Evolutionary conservation across 2,797 vertebrate genomes (phyloP), one percentile per base, ranked within the genome.

Genomic region (Botia almorhae): DNA sequence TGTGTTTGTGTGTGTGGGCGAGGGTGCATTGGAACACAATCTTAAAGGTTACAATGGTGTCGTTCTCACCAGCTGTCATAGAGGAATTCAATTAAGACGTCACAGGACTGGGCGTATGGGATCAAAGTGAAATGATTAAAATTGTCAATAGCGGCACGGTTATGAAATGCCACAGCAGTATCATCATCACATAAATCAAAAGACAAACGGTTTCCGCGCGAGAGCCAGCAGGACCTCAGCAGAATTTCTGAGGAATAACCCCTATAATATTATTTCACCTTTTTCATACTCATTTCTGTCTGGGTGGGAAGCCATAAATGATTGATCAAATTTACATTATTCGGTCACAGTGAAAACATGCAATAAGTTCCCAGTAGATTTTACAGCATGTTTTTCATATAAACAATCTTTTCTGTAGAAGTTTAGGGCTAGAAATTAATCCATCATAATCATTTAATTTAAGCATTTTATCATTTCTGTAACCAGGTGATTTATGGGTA

Each of bases 71-170:
- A 63, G 64, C 81, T 78, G 83, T 72, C 77, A 64, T 11, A 17
- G 13, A 21, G 29, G 4, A 82, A 82, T 73, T 80, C 50, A 73
- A 80, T 82, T 77, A 85, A 85, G 74, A 67, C 33, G 23, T 80
- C 69, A 60, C 8, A 10, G 70, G 61, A 73, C 55, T 17, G 1
- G 33, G 60, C 8, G 14, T 17, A 3, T 23, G 48, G 19, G 69
- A 60, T 78, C 19, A 69, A 61, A 61, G 60, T 10, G 14, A 16
- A 74, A 60, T 43, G 48, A 78, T 77, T 80, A 58, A 85, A 82
- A 81, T 56, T 39, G 73, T 82, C 77, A 73, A 26, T 75, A 74
- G 63, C 7, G 19, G 19, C 19, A n/a, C 51, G 19, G 71, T 77
- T 76, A 65, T 79, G 63, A 80, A 80, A 73, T 61, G 64, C 23